Evolutionary conservation across 2,797 vertebrate species (phyloP).

Genomic region (Phaenicophaeus curvirostris): DNA sequence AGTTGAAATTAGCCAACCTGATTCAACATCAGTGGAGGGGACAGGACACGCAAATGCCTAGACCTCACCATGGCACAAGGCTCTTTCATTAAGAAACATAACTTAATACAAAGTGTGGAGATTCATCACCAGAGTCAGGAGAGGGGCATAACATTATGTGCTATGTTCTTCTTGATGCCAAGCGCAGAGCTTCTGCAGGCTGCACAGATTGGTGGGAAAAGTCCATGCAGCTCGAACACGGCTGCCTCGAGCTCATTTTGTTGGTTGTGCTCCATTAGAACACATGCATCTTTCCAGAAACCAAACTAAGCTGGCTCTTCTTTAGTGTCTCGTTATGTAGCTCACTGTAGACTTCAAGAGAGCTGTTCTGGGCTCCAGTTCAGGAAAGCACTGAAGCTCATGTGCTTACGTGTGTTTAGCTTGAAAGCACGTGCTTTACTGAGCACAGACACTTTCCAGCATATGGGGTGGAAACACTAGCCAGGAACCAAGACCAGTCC

Average conservation of each 20-base stretch:
- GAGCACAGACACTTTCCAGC: background rate
- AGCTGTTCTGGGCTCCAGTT: background rate
- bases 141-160: background rate
- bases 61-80: fast-evolving
- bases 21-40: background rate
- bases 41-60: fast-evolving
- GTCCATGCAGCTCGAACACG: background rate
- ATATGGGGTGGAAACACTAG: background rate
- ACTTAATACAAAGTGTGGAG: background rate
- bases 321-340: background rate
- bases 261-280: background rate
- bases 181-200: background rate
- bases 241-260: background rate
- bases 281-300: background rate
- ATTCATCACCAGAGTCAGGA: background rate
- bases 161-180: background rate
- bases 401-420: background rate
- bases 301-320: background rate
- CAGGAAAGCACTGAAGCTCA: conserved; percentile 3
- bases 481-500: background rate
- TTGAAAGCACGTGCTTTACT: conserved; percentile 3
- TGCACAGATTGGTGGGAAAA: background rate
- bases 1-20: background rate
- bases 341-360: background rate
- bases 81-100: background rate